Base-by-base conservation (phyloP, 2,797 vertebrate species). In the Picus viridis region DNA sequence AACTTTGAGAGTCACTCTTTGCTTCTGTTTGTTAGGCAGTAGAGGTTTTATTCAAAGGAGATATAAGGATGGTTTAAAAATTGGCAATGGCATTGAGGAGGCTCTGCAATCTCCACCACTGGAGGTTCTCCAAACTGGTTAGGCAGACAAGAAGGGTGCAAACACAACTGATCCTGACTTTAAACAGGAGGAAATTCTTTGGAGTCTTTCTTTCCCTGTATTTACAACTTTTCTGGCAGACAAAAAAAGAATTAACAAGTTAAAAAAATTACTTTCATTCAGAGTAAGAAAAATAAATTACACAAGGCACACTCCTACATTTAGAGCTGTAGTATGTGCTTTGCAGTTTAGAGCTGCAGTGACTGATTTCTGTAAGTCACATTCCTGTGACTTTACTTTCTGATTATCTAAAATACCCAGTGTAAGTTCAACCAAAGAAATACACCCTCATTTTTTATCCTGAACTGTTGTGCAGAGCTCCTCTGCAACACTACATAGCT, bases 391-490 rank as follows among this genome's bases (percentile, higher is more conserved):
- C 80, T 93, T 95, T 93, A 51, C 73, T 81, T 90, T 91, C 88
- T 92, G 84, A 84, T 91, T 88, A 97, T 65, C 83, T 81, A 34
- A 88, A 94, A 96, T 86, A 90, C 72, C 58, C 54, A 72, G 26
- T 92, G 18, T 89, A 73, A 86, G 12, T 93, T 81, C 83, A 69
- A 62, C 8, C 76, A 39, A 34, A 95, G 56, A 96, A 94, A 89
- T 22, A 82, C 20, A 79, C 94, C 69, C 76, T 11, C 17, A 13
- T 83, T 91, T 95, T 64, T 91, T 24, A 58, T 36, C 61, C 72
- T 56, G 12, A 87, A 83, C 3, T 32, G 67, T 74, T 72, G 54
- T 43, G 22, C 16, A 75, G 83, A 83, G 61, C 53, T 86, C 47
- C 70, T 85, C 72, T 71, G 64, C 36, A 59, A 45, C 51, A 47